Evolutionary conservation across 2,888 invertebrate genomes (phyloP), one percentile per base, ranked within the genome.

Genomic region (Sinelater perroti): DNA sequence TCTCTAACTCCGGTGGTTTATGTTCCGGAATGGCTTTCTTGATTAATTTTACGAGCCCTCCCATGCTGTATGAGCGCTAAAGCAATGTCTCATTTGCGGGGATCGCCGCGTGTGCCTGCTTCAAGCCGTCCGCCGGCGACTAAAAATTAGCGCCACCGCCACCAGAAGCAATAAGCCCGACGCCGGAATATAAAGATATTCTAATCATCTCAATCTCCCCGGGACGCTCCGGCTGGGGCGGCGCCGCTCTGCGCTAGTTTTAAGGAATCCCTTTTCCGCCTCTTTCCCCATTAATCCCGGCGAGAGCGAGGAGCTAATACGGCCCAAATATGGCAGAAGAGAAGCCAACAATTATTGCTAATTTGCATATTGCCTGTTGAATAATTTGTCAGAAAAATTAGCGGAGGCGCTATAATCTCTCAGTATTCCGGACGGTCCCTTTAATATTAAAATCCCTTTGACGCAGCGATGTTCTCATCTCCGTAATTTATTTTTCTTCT

Each of bases 1-100:
- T 64, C 55, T 56, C 44, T 54, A 61, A 64, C 60, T 49, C 49
- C 61, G 57, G 62, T 60, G 64, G 65, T 67, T 66, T 67, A 66
- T 65, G 63, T 66, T 61, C 65, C 46, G 64, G 62, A 56, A 67
- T 63, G 60, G 64, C 62, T 68, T 68, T 65, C 67, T 70, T 70
- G 67, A 71, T 71, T 71, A 71, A 71, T 71, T 70, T 68, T 62
- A 61, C 59, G 55, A 54, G 54, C 51, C 60, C 47, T 50, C 59
- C n/a, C 49, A 45, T 49, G 52, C 38, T 59, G 61, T 33, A 59
- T 58, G n/a, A n/a, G n/a, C n/a, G n/a, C n/a, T n/a, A n/a, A n/a
- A n/a, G n/a, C n/a, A n/a, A n/a, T 60, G 54, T 49, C 49, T 47
- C 58, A 58, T 56, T 53, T 38, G 30, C 28, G 36, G 40, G 30